Evolutionary conservation across 1,140 invertebrate genomes (phyloP).

Genomic region (Oryctes rhinoceros): DNA sequence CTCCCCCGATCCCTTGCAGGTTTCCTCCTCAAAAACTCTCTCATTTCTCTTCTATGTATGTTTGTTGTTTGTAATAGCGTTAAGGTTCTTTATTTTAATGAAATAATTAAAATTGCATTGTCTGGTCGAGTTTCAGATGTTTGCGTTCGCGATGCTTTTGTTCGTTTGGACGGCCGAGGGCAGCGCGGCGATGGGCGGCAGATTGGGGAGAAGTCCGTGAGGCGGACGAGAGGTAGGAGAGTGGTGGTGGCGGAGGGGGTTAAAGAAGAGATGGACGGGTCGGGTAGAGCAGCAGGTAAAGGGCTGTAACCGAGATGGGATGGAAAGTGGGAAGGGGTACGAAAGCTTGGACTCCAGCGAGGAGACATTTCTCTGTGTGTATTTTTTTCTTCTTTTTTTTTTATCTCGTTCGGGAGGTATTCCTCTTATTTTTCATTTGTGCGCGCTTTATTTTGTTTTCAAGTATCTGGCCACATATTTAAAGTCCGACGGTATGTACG

Average conservation of each 20-base stretch:
- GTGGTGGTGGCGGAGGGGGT: not conserved
- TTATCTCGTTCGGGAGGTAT: not conserved
- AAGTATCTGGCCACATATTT: not conserved
- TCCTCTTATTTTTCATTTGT: conserved; percentile 28
- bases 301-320: conserved; percentile 1
- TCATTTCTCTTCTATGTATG: conserved; percentile 35
- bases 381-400: conserved; percentile 18
- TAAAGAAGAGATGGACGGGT: not conserved
- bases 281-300: conserved; percentile 10
- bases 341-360: not conserved
- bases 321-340: not conserved
- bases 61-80: conserved; percentile 36
- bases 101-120: conserved; percentile 42
- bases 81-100: conserved; percentile 40
- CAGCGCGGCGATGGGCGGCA: not conserved
- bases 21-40: conserved; percentile 26
- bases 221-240: not conserved
- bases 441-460: conserved; percentile 22
- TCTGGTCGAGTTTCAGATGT: conserved; percentile 41
- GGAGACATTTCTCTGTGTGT: conserved; percentile 10
- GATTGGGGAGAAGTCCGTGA: not conserved
- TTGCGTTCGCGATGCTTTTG: conserved; percentile 39
- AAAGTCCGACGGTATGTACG: not conserved
- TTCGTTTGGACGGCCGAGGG: conserved; percentile 22
- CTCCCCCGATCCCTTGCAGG: not conserved